Base-by-base conservation (phyloP, 2,797 vertebrate genomes). In the Naso thynnoides region DNA sequence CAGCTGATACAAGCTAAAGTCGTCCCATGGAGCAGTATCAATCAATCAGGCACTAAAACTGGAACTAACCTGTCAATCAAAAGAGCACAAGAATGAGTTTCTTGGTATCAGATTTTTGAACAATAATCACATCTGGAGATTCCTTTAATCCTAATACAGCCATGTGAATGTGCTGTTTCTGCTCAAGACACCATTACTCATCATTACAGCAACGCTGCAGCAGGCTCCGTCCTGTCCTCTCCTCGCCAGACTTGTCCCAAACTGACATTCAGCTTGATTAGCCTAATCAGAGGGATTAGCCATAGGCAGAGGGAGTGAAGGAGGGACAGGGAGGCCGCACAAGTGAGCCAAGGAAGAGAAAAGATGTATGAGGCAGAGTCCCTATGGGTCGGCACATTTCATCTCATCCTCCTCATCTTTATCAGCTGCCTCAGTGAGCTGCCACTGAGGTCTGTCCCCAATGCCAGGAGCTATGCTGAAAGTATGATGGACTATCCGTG, bases 251-350 rank as follows among this genome's bases (percentile, higher is more conserved):
- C 80, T 73, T 73, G 78, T 62, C 75, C 78, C 63, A 49, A 64
- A 73, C 70, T 71, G 66, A 83, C 85, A 84, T 81, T 86, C 80
- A 71, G 70, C 79, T 83, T 86, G 79, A 91, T 92, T 93, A 88
- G 80, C 74, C 79, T 88, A 93, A 94, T 93, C 87, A 91, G 81
- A 82, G 63, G 88, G 90, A 92, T 90, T 87, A 85, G 84, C 85
- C 75, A 44, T 70, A 69, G 81, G 81, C 73, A 67, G 71, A 14
- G 48, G 42, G 57, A 63, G 70, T 21, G 48, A 63, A 56, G 67
- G 57, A 47, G 67, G 66, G 42, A 57, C 10, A 14, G 49, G 44
- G 42, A 71, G 63, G 50, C 63, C 11, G 33, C 60, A 74, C 62
- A 55, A 41, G 73, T 53, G 78, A 73, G 61, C 18, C 8, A 39